A percentile compares a stretch with the other conserved stretches of the same genome.
These are phyloP conservation scores for Spilosoma lubricipeda DNA, from an alignment of 2,888 invertebrate genomes.

Conservation along the genomic window DNA sequence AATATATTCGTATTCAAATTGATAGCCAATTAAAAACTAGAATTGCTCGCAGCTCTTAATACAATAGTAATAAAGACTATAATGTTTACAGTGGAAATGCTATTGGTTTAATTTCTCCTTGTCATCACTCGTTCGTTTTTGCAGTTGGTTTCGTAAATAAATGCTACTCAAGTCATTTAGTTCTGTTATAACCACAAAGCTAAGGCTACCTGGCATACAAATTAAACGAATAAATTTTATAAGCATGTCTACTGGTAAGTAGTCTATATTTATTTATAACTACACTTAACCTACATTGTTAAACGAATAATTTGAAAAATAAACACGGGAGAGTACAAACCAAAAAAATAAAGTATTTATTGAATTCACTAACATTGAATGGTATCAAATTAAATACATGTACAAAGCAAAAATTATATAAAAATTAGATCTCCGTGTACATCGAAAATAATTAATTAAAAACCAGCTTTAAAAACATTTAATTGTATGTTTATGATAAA, in stretches of 20 bases:
- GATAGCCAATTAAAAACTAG: constrained; percentile 7
- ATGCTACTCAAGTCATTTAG: constrained; percentile 65
- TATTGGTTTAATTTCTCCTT: constrained; percentile 32
- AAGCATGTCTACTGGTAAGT: constrained; percentile 69
- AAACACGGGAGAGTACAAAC: background rate
- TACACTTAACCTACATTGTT: constrained; percentile 30
- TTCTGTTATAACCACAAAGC: constrained; percentile 54
- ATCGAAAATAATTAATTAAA: background rate
- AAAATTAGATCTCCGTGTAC: background rate
- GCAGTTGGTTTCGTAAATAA: constrained; percentile 52
- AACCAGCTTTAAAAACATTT: background rate
- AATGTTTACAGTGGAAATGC: constrained; percentile 22
- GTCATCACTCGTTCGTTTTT: constrained; percentile 33
- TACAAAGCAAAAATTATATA: background rate
- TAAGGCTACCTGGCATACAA: constrained; percentile 51
- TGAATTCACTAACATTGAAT: background rate
- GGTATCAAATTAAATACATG: background rate
- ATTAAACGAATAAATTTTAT: constrained; percentile 52
- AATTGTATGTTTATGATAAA: background rate
- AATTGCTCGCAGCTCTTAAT: constrained; percentile 35
- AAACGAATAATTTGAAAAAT: background rate
- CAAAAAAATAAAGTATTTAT: background rate
- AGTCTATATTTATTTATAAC: constrained; percentile 18
- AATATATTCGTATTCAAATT: constrained; percentile 30
- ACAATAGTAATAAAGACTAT: constrained; percentile 1